Evolutionary conservation across 2,888 invertebrate species (phyloP).

Genomic region (Cheiracanthium punctorium): DNA sequence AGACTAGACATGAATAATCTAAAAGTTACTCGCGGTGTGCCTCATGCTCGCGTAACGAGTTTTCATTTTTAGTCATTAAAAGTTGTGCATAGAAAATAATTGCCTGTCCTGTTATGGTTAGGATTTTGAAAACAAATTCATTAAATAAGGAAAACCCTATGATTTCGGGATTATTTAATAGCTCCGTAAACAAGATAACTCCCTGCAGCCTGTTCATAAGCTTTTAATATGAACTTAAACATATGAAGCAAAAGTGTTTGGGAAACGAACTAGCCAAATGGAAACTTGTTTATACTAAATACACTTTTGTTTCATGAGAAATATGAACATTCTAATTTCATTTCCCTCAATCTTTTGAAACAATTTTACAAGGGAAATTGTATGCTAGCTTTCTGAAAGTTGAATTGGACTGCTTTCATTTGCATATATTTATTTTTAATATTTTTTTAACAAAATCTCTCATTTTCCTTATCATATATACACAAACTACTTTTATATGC

Average conservation of each 20-base stretch:
- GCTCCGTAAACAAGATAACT: background rate
- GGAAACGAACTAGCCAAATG: no score
- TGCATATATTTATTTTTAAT: no score
- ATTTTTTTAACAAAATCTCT: no score
- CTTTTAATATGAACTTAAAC: background rate
- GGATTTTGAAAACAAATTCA: background rate
- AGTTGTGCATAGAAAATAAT: background rate
- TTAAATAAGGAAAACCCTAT: background rate
- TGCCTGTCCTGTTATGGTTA: background rate
- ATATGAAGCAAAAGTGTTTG: background rate
- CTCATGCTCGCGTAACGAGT: background rate
- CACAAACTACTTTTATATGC: no score
- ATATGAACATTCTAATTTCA: no score
- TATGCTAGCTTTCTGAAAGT: no score
- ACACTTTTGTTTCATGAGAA: no score
- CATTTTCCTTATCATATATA: no score
- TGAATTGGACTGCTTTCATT: no score
- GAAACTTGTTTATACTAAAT: no score
- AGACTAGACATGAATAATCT: background rate
- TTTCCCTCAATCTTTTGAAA: no score
- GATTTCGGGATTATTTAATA: slow-evolving; percentile 1
- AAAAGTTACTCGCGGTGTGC: background rate
- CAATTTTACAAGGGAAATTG: no score
- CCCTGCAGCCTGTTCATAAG: background rate
- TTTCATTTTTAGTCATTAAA: background rate